A percentile compares a stretch with the other conserved stretches of the same genome.
phyloP scores from a whole-genome alignment of 2,888 invertebrate genomes.

The Mellilla xanthometata region DNA sequence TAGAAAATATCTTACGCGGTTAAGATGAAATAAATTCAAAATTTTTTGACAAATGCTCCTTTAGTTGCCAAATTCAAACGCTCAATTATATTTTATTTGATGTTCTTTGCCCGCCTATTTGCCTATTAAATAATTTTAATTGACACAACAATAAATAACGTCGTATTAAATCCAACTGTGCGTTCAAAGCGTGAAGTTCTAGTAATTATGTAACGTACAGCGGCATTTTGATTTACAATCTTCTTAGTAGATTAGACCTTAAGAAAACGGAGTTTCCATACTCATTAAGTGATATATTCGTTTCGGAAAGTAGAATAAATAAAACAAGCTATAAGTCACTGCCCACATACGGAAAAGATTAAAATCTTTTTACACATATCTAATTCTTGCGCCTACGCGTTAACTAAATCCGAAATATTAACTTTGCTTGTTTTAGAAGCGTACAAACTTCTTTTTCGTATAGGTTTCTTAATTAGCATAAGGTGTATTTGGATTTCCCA shows the following conservation, averaged over 20 bases:
- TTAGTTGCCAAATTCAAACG: constrained; percentile 8
- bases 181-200: constrained; percentile 51
- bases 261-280: constrained; percentile 48
- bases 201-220: constrained; percentile 56
- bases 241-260: constrained; percentile 34
- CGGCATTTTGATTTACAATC: constrained; percentile 59
- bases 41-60: constrained; percentile 14
- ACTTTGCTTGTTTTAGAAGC: constrained; percentile 47
- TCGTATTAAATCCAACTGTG: constrained; percentile 44
- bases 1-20: too few species aligned
- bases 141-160: constrained; percentile 46
- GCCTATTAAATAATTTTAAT: constrained; percentile 46
- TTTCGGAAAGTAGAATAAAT: constrained; percentile 59
- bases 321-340: constrained; percentile 67
- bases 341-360: constrained; percentile 69
- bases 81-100: constrained; percentile 18
- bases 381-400: constrained; percentile 72
- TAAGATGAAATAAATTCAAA: not conserved
- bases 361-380: constrained; percentile 67
- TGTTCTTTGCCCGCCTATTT: constrained; percentile 16
- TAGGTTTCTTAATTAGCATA: constrained; percentile 66
- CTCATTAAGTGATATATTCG: constrained; percentile 66
- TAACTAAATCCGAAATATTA: constrained; percentile 64
- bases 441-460: constrained; percentile 19
- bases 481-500: constrained; percentile 51